Base-by-base conservation (phyloP, 2,797 vertebrate genomes). In the Catostomus latipinnis region DNA sequence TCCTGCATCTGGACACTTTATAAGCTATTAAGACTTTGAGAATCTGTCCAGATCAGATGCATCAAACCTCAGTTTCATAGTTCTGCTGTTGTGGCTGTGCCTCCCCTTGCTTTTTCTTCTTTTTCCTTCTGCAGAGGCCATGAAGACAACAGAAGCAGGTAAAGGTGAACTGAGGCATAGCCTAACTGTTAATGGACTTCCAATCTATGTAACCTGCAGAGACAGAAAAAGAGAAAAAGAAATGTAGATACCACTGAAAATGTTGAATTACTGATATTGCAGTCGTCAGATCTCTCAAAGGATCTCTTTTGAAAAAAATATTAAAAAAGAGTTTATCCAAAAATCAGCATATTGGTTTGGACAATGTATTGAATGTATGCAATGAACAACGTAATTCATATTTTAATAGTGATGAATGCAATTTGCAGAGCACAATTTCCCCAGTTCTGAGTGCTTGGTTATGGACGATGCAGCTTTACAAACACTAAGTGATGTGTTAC, bases 101-200 rank as follows among this genome's bases (percentile, higher is more conserved):
- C 88, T 0, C 90, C 91, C 0, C 94, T 78, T 88, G 81, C 82
- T 82, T 92, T 86, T 91, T 92, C 88, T 96, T 96, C 82, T 73
- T 91, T 72, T 82, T 89, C 88, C 90, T 89, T 87, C 93, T 91
- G 90, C 96, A 97, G 91, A 97, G 95, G 89, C 96, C 94, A 8
- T 97, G 96, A 84, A 98, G 95, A 85, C 96, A 96, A 0, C 97
- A 99, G 92, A 99, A 98, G 84, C 96, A 99, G 90, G 96, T 95
- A 0, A 97, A 97, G 85, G 97, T 97, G 92, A 98, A 97, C 82
- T 94, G 94, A 91, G 97, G 96, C 97, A 97, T 97, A 88, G 88
- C 92, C 92, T 90, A 89, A 81, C 88, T 88, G 87, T 80, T 0
- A 69, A 66, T 12, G 48, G 6, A 60, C 82, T 81, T 88, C 82